These are phyloP conservation scores for Megaceryle maxima DNA, from an alignment of 2,113 vertebrate genomes.

Conservation along the genomic window DNA sequence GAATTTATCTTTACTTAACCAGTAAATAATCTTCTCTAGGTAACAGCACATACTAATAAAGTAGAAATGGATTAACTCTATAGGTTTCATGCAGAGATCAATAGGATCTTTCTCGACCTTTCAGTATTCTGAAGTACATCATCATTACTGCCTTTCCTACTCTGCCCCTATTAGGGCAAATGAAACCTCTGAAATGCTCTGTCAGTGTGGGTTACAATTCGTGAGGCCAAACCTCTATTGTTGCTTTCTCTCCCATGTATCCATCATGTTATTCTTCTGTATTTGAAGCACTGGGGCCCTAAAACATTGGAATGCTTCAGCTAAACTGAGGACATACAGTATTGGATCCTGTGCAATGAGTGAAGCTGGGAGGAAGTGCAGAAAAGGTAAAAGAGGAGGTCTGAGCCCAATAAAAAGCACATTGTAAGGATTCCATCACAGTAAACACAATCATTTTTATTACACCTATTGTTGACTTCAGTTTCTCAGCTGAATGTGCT, in stretches of 20 bases:
- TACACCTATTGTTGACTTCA: background rate
- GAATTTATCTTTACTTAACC: background rate
- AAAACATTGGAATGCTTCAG: background rate
- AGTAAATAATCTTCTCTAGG: background rate
- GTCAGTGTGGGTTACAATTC: background rate
- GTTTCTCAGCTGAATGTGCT: background rate
- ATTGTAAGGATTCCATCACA: background rate
- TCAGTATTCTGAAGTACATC: background rate
- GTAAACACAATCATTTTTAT: background rate
- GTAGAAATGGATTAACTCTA: background rate
- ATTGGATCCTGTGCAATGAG: background rate
- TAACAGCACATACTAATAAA: background rate
- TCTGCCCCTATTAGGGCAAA: background rate
- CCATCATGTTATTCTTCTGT: background rate
- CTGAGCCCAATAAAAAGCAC: background rate
- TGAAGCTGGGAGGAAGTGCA: background rate
- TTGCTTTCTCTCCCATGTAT: background rate
- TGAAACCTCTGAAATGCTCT: background rate
- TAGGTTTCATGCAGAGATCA: background rate
- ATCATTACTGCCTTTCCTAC: background rate
- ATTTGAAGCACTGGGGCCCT: background rate
- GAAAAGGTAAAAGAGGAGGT: background rate
- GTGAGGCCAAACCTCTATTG: background rate
- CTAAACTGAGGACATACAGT: accelerated
- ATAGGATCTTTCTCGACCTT: background rate